phyloP scores from a whole-genome alignment of 1,140 invertebrate species.

The Phymorhynchus buccinoides region DNA sequence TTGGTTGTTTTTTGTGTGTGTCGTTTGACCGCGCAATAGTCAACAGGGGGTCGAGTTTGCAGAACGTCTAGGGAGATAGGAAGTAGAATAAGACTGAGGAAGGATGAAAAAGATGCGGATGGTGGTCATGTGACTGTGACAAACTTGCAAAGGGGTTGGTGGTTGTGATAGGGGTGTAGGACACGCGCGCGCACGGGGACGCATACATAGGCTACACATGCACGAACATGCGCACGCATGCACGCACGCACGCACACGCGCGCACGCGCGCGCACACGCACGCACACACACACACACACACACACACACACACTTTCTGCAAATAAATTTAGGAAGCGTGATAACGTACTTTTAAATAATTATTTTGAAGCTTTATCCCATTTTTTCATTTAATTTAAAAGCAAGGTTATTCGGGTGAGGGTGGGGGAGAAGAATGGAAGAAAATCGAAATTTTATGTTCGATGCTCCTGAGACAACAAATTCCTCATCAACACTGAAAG shows the following conservation, averaged over 20 bases:
- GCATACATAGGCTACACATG: too few relatives aligned
- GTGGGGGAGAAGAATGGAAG: too few relatives aligned
- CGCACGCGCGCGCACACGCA: conserved; percentile 4
- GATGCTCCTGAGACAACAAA: too few relatives aligned
- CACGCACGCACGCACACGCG: background rate
- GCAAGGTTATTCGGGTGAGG: too few relatives aligned
- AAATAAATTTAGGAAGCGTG: too few relatives aligned
- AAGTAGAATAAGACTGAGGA: background rate
- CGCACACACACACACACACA: conserved; percentile 22
- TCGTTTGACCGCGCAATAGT: conserved; percentile 34
- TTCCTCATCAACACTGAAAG: too few relatives aligned
- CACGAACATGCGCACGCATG: background rate
- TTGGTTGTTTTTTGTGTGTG: conserved; percentile 15
- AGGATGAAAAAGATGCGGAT: background rate
- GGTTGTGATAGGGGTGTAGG: background rate
- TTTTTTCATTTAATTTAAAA: too few relatives aligned
- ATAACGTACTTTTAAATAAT: too few relatives aligned
- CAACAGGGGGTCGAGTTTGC: background rate
- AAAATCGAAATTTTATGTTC: too few relatives aligned
- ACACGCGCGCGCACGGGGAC: background rate
- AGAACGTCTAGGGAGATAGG: background rate
- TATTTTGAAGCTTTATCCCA: too few relatives aligned
- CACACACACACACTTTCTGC: conserved; percentile 4
- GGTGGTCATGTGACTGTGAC: background rate
- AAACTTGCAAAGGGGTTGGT: background rate